Evolutionary conservation across 2,888 invertebrate genomes (phyloP).

Genomic region (Rotaria sp.): DNA sequence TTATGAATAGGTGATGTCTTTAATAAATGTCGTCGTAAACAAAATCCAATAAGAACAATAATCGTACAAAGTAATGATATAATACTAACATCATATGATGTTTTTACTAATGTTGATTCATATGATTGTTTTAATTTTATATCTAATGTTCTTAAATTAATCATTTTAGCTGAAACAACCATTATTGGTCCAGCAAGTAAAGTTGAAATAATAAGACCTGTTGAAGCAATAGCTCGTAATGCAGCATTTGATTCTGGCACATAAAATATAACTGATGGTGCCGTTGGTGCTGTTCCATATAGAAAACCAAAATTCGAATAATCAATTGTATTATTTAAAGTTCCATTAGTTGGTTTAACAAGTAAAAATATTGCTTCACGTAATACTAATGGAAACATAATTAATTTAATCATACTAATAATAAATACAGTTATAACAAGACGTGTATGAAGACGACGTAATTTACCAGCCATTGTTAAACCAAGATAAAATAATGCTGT

Average conservation of each 20-base stretch:
- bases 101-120: neutral
- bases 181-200: slow-evolving; percentile 32
- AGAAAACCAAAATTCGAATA: slow-evolving; percentile 85
- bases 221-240: slow-evolving; percentile 67
- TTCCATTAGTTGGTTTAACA: slow-evolving; percentile 56
- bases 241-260: slow-evolving; percentile 78
- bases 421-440: slow-evolving; percentile 45
- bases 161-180: slow-evolving; percentile 42
- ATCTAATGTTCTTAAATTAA: slow-evolving; percentile 2
- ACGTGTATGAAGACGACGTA: slow-evolving; percentile 59
- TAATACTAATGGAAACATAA: slow-evolving; percentile 75
- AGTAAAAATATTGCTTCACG: slow-evolving; percentile 72
- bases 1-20: neutral
- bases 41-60: slow-evolving; percentile 26
- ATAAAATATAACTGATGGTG: slow-evolving; percentile 87
- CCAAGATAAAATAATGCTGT: slow-evolving; percentile 82
- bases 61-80: neutral
- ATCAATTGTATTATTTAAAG: slow-evolving; percentile 70
- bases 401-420: slow-evolving; percentile 44
- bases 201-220: slow-evolving; percentile 32
- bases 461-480: slow-evolving; percentile 81
- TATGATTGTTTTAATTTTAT: neutral
- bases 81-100: neutral
- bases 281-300: slow-evolving; percentile 88
- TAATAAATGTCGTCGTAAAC: neutral